A percentile compares a stretch with the other conserved stretches of the same genome.
These are phyloP conservation scores for Chironomus tepperi DNA, from an alignment of 1,140 invertebrate species.

Conservation along the genomic window DNA sequence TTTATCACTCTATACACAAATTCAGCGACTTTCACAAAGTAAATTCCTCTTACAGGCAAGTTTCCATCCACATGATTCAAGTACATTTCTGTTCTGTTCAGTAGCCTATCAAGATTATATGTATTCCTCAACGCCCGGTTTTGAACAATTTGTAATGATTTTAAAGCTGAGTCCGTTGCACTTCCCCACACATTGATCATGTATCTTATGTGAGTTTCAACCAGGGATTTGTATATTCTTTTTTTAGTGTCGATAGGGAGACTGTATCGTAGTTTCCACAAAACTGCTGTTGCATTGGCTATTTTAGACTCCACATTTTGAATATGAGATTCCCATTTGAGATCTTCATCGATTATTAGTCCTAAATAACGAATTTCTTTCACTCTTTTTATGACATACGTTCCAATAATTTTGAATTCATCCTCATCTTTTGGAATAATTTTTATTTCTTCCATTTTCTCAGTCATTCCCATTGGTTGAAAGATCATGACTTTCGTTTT, in stretches of 20 bases:
- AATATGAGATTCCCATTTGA: slow-evolving; percentile 26
- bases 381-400: slow-evolving; percentile 25
- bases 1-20: not conserved
- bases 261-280: slow-evolving; percentile 26
- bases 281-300: slow-evolving; percentile 20
- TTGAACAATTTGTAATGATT: not conserved
- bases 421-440: not conserved
- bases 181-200: slow-evolving; percentile 24
- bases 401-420: slow-evolving; percentile 3
- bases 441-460: too few species aligned
- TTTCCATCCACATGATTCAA: not conserved
- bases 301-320: slow-evolving; percentile 26
- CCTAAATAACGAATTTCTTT: slow-evolving; percentile 28
- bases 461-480: too few species aligned
- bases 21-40: not conserved
- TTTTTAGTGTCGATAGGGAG: slow-evolving; percentile 24
- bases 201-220: slow-evolving; percentile 28
- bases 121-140: not conserved
- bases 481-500: slow-evolving; percentile 29
- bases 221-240: slow-evolving; percentile 27
- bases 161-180: not conserved
- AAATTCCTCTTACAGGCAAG: not conserved
- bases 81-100: not conserved
- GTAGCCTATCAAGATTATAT: not conserved
- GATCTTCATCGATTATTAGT: slow-evolving; percentile 26